These are phyloP conservation scores for Axis porcinus DNA, from an alignment of 2,113 vertebrate species.

Conservation along the genomic window DNA sequence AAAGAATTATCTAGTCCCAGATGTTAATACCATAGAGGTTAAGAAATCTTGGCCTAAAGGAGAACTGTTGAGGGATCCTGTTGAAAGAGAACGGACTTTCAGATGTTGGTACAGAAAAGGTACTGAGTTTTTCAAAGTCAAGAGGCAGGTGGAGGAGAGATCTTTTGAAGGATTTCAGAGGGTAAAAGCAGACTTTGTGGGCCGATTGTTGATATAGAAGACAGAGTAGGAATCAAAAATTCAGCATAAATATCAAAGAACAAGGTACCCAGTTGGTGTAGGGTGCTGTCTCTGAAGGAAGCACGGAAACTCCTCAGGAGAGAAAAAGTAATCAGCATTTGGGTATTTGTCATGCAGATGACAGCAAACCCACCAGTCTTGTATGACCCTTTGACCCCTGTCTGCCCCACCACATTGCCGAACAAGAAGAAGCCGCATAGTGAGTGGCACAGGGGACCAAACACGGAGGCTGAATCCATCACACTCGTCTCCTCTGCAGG, in stretches of 20 bases:
- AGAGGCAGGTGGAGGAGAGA: background rate
- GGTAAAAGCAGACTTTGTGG: background rate
- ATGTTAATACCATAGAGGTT: background rate
- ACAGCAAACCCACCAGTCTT: background rate
- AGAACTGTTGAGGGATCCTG: background rate
- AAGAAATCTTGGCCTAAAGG: background rate
- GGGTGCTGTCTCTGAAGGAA: background rate
- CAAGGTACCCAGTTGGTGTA: background rate
- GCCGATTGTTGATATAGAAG: background rate
- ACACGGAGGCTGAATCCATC: background rate
- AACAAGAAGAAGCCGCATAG: background rate
- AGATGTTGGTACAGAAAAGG: background rate
- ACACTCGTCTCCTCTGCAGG: background rate
- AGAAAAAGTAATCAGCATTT: background rate
- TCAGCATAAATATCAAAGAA: background rate
- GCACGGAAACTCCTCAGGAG: background rate
- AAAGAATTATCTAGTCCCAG: background rate
- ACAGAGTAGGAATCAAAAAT: background rate
- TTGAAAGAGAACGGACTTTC: background rate
- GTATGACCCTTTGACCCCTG: background rate
- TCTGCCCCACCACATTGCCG: background rate
- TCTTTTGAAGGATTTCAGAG: background rate
- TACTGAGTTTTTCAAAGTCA: background rate
- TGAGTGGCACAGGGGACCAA: background rate
- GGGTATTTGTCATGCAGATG: background rate